Evolutionary conservation across 2,113 vertebrate species (phyloP).

Genomic region (Aegotheles bennettii): DNA sequence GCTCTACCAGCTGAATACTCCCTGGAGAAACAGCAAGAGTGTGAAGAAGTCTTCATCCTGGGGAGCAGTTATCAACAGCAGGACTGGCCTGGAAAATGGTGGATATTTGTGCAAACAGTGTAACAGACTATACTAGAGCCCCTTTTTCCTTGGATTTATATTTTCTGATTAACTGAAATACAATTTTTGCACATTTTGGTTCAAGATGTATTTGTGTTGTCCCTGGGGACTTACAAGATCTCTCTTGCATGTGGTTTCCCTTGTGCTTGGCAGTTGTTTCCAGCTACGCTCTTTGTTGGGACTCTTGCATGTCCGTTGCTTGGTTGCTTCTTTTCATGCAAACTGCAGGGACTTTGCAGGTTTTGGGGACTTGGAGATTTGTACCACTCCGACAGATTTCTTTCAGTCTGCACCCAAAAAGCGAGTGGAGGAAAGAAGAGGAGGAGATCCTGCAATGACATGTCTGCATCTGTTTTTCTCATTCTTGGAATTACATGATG

Average conservation of each 20-base stretch:
- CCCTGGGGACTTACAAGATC: fast-evolving
- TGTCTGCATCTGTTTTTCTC: fast-evolving
- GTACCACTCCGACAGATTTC: neutral
- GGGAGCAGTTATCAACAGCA: neutral
- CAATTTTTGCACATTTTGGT: fast-evolving
- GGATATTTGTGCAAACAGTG: neutral
- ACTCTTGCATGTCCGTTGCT: neutral
- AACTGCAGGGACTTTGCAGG: neutral
- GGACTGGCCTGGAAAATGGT: neutral
- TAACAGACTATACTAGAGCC: too few relatives aligned
- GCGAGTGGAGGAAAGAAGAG: neutral
- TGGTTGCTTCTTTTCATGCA: neutral
- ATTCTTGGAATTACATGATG: neutral
- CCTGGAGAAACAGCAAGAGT: neutral
- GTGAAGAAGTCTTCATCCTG: neutral
- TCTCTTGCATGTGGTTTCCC: neutral
- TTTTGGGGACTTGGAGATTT: neutral
- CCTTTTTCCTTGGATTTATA: neutral
- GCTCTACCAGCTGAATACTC: neutral
- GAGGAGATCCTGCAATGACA: fast-evolving
- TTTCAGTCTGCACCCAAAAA: fast-evolving
- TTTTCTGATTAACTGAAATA: neutral
- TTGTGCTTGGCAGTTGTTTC: fast-evolving
- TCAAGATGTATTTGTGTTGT: neutral
- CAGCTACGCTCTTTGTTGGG: neutral